These are phyloP conservation scores for Phrynocephalus forsythii DNA, from an alignment of 2,797 vertebrate species.

Conservation along the genomic window DNA sequence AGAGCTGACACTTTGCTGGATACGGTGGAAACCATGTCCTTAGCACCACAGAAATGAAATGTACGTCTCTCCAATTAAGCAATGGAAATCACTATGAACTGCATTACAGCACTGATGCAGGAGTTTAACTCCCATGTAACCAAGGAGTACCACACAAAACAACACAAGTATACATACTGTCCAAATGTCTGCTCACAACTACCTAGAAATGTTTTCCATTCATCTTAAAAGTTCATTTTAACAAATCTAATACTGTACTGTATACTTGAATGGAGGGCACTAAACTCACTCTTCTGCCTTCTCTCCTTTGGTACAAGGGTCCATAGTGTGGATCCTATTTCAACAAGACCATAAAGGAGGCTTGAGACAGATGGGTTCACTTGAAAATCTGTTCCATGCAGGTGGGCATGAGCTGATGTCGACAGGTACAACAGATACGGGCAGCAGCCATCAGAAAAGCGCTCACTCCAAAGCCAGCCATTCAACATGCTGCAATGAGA, in stretches of 20 bases:
- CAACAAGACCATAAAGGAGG: neutral
- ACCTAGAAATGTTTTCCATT: neutral
- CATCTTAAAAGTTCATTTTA: neutral
- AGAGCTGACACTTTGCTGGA: neutral
- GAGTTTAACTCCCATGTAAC: neutral
- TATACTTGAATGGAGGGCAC: neutral
- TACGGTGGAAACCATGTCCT: neutral
- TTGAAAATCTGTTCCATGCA: neutral
- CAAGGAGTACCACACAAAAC: neutral
- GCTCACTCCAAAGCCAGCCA: neutral
- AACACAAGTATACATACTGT: neutral
- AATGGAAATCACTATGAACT: neutral
- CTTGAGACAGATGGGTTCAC: neutral
- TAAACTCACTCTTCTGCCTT: neutral
- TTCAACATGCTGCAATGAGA: neutral
- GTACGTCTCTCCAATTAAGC: neutral
- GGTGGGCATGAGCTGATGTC: neutral
- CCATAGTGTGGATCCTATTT: neutral
- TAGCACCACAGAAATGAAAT: neutral
- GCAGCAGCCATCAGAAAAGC: neutral
- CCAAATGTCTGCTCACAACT: slow-evolving; percentile 12
- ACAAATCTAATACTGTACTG: neutral
- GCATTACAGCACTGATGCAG: neutral
- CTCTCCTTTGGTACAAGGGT: neutral
- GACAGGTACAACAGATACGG: neutral